Evolutionary conservation across 2,113 vertebrate genomes (phyloP).

Genomic region (Hassar affinis): DNA sequence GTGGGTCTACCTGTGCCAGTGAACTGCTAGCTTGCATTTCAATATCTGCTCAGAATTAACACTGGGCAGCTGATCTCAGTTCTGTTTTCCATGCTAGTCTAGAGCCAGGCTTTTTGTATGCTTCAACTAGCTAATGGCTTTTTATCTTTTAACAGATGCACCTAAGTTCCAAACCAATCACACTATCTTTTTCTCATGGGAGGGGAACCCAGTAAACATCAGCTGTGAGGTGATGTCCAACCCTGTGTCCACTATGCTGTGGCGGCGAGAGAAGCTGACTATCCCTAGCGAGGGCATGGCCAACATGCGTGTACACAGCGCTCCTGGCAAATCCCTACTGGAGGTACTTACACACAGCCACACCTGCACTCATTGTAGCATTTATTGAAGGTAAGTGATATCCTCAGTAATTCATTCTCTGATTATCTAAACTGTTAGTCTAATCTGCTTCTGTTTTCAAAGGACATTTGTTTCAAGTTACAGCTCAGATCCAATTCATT

Average conservation of each 20-base stretch:
- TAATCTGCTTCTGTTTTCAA: not conserved
- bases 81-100: constrained; percentile 12
- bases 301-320: constrained; percentile 81
- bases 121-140: constrained; percentile 21
- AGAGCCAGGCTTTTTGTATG: not conserved
- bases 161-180: constrained; percentile 93
- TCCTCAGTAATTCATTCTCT: constrained; percentile 80
- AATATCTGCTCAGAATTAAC: constrained; percentile 29
- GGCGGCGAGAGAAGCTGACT: constrained; percentile 87
- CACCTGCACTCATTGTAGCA: not conserved
- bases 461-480: constrained; percentile 2
- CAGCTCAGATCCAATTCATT: not conserved
- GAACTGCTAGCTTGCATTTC: constrained; percentile 11
- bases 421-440: constrained; percentile 7
- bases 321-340: constrained; percentile 82
- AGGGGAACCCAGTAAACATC: constrained; percentile 96
- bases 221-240: constrained; percentile 94
- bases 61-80: constrained; percentile 22
- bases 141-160: constrained; percentile 77
- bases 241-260: constrained; percentile 86
- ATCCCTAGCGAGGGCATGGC: constrained; percentile 82
- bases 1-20: not conserved
- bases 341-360: constrained; percentile 74
- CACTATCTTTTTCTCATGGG: constrained; percentile 94
- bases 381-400: constrained; percentile 24